Percentiles rank a stretch among this genome's conserved stretches.
Evolutionary conservation across 2,888 invertebrate genomes (phyloP).

Genomic region (Lymantria monacha): DNA sequence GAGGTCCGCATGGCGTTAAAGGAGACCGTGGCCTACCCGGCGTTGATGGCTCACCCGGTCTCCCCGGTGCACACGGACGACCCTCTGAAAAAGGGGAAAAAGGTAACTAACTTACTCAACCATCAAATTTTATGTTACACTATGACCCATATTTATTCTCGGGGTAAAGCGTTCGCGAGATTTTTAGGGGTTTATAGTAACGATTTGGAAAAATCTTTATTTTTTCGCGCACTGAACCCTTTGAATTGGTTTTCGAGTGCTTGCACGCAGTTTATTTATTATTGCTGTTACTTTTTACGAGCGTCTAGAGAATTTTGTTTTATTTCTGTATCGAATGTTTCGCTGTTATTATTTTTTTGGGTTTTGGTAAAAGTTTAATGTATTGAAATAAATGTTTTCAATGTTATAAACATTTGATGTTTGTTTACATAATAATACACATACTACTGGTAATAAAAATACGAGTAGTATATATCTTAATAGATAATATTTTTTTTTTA

Average conservation of each 20-base stretch:
- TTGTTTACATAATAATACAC: not conserved
- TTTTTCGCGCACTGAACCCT: conserved; percentile 54
- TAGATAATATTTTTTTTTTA: too few relatives aligned
- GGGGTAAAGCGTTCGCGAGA: conserved; percentile 67
- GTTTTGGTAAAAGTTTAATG: conserved; percentile 17
- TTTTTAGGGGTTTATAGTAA: conserved; percentile 71
- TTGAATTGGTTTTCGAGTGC: conserved; percentile 52
- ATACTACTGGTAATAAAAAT: too few relatives aligned
- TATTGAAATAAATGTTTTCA: conserved; percentile 27
- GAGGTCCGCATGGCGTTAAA: conserved; percentile 84
- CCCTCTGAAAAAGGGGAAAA: conserved; percentile 90
- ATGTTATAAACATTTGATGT: conserved; percentile 11
- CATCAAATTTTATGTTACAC: conserved; percentile 80
- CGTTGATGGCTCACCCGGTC: conserved; percentile 85
- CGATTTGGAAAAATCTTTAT: conserved; percentile 77
- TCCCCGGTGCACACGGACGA: conserved; percentile 77
- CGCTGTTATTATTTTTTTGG: conserved; percentile 24
- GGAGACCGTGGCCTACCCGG: conserved; percentile 86
- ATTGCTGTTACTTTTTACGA: conserved; percentile 62
- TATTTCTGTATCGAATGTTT: conserved; percentile 40
- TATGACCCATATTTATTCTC: conserved; percentile 75
- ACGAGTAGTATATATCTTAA: too few relatives aligned
- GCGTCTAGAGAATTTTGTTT: conserved; percentile 51
- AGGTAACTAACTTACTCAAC: conserved; percentile 80
- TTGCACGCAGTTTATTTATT: conserved; percentile 62